Evolutionary conservation across 2,888 invertebrate species (phyloP), one percentile per base, ranked within the genome.

Genomic region (Helicoverpa assulta): DNA sequence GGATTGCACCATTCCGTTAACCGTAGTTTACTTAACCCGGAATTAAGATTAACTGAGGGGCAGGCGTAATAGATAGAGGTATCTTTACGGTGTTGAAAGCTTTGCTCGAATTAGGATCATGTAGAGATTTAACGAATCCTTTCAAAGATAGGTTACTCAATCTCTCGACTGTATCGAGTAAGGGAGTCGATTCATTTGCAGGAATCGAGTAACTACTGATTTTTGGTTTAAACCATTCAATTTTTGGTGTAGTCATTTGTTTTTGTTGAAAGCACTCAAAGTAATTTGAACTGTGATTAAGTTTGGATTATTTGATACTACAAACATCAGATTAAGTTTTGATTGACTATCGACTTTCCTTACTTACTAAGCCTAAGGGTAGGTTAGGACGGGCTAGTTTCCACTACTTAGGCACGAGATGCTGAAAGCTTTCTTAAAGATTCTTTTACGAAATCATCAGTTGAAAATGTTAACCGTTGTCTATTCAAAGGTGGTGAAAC

Each of bases 1-100:
- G 58, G 51, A 55, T 64, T 68, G 62, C 66, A 81, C 66, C 69
- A 66, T 70, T 60, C 54, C 14, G 62, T 75, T 65, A 81, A 80
- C 74, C 70, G 64, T 70, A 71, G 78, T 81, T 80, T 72, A 81
- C 74, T 72, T 70, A 78, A 67, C 71, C 70, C 66, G 43, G 70
- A 68, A 80, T 81, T 68, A 72, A 78, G 79, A 80, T 76, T 68
- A 80, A 78, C 78, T 7, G 59, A 43, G 67, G 78, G 59, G 58
- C 61, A 53, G 52, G 58, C 53, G 66, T 72, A 68, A 78, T 66
- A 29, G 60, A 81, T 71, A 68, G 79, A 53, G 67, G 80, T 79
- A 62, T 67, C 70, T 64, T 65, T 47, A 8, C 52, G 50, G 53
- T 73, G 78, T 61, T 73, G 78, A 80, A 78, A 67, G 78, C 64